Percentiles rank a stretch among this genome's conserved stretches.
Evolutionary conservation across 2,113 vertebrate genomes (phyloP).

Genomic region (Cyanoramphus novaezelandiae): DNA sequence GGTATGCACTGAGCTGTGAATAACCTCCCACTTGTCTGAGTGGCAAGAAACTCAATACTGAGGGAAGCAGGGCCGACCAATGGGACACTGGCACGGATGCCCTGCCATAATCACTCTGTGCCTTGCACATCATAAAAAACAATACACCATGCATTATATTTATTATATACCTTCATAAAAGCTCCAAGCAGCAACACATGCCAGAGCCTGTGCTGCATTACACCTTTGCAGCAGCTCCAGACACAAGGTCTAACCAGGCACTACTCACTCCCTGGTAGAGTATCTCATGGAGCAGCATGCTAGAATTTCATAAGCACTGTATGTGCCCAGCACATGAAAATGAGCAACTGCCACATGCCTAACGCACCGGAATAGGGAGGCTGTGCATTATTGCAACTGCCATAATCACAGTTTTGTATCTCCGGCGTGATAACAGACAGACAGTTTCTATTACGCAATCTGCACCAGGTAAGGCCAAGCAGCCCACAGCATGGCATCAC

Average conservation of each 20-base stretch:
- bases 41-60: not conserved
- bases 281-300: rapidly evolving
- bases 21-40: slow-evolving; percentile 21
- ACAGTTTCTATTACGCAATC: slow-evolving; percentile 2
- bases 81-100: not conserved
- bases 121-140: not conserved
- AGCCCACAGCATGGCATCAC: not conserved
- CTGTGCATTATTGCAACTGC: not conserved
- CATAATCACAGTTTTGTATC: not conserved
- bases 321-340: not conserved
- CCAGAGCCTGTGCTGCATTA: not conserved
- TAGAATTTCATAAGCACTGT: rapidly evolving
- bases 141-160: not conserved
- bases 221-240: not conserved
- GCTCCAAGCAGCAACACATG: not conserved
- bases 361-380: not conserved
- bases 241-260: not conserved
- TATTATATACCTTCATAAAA: not conserved
- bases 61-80: not conserved
- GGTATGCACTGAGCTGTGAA: slow-evolving; percentile 27
- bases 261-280: not conserved
- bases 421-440: not conserved
- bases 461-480: not conserved
- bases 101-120: not conserved
- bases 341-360: rapidly evolving